phyloP scores from a whole-genome alignment of 2,113 vertebrate genomes.

The Grammomys surdaster region DNA sequence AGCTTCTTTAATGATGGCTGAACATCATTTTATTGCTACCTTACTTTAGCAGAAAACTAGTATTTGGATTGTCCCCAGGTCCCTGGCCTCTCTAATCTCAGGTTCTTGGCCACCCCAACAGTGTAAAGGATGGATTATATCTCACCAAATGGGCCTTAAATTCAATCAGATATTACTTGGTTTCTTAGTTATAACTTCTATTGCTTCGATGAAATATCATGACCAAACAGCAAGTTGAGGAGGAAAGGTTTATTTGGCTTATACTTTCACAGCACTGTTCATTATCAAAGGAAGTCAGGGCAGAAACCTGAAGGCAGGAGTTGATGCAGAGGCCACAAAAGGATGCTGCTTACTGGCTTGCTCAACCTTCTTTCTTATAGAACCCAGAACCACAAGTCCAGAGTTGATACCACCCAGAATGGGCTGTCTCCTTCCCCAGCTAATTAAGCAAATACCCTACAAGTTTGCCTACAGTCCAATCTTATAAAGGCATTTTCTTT shows the following conservation, averaged over 20 bases:
- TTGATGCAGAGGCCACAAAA: not conserved
- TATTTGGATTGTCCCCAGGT: not conserved
- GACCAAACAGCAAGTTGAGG: not conserved
- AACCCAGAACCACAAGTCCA: not conserved
- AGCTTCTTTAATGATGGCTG: not conserved
- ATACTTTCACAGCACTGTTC: not conserved
- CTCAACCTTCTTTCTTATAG: not conserved
- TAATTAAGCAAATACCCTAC: not conserved
- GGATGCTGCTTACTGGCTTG: not conserved
- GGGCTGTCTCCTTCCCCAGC: not conserved
- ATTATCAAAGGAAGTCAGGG: not conserved
- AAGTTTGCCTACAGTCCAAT: not conserved
- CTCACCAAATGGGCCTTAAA: not conserved
- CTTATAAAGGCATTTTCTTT: not conserved
- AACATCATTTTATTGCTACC: not conserved
- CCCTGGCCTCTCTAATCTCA: not conserved
- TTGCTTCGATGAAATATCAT: not conserved
- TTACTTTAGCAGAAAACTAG: not conserved
- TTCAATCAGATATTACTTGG: not conserved
- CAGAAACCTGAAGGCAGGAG: not conserved
- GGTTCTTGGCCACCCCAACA: not conserved
- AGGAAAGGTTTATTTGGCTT: not conserved
- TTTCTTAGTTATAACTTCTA: not conserved
- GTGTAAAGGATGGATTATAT: not conserved
- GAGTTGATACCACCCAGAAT: not conserved